Evolutionary conservation across 2,797 vertebrate genomes (phyloP).

Genomic region (Melanotaenia trifasciata): DNA sequence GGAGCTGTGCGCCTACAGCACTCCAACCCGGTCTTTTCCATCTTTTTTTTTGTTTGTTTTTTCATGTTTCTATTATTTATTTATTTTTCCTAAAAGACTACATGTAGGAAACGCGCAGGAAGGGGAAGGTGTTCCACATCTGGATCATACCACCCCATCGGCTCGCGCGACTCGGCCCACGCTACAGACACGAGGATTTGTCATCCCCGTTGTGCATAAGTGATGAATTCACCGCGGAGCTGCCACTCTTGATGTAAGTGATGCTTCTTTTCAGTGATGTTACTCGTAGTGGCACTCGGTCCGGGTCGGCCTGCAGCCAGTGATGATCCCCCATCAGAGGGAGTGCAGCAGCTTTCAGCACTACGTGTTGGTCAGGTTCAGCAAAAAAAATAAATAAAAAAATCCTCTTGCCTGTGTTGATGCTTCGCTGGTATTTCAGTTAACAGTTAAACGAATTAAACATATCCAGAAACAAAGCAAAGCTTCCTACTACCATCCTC

Average conservation of each 20-base stretch:
- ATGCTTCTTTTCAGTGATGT: conserved; percentile 14
- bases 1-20: conserved; percentile 22
- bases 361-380: conserved; percentile 3
- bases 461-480: background rate
- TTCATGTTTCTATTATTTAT: too few species aligned
- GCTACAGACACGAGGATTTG: conserved; percentile 51
- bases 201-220: conserved; percentile 40
- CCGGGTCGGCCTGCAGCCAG: conserved; percentile 44
- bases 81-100: conserved; percentile 6
- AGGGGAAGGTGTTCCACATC: conserved; percentile 68
- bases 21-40: background rate
- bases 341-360: conserved; percentile 25
- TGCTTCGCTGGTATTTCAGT: background rate
- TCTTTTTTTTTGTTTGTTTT: background rate
- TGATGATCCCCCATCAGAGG: conserved; percentile 16
- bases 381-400: background rate
- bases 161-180: conserved; percentile 40
- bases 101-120: conserved; percentile 38
- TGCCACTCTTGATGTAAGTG: conserved; percentile 75
- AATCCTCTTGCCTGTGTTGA: conserved; percentile 1
- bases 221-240: conserved; percentile 63
- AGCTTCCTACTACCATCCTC: conserved; percentile 5
- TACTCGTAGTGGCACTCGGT: conserved; percentile 12
- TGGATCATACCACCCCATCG: conserved; percentile 64
- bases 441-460: background rate